Conservation (phyloP, 2,888 invertebrate genomes). For the Proisotoma minuta region DNA sequence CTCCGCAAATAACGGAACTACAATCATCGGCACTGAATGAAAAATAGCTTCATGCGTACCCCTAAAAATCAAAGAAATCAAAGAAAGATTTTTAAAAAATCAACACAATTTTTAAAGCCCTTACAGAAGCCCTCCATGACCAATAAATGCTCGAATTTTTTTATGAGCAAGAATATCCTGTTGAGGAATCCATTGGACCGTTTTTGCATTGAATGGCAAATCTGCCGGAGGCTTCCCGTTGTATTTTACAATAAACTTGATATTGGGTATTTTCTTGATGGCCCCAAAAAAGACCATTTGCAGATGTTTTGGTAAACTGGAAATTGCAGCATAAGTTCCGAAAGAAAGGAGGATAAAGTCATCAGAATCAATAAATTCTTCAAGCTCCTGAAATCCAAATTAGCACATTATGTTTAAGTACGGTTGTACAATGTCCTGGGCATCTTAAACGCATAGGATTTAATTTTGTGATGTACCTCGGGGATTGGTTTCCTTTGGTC, state of each 20-base stretch:
- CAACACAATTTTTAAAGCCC: too few species aligned
- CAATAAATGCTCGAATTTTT: slow-evolving; percentile 35
- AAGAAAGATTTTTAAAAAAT: too few species aligned
- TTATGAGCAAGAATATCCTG: slow-evolving; percentile 26
- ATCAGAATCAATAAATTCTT: neutral
- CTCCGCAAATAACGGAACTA: slow-evolving; percentile 33
- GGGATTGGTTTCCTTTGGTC: slow-evolving; percentile 26
- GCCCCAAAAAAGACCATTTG: slow-evolving; percentile 27
- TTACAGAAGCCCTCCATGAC: slow-evolving; percentile 29
- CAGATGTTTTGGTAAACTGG: slow-evolving; percentile 15
- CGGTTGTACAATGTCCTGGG: too few species aligned
- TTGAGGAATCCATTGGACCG: slow-evolving; percentile 25
- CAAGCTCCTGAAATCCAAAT: slow-evolving; percentile 2
- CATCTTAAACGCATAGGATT: too few species aligned
- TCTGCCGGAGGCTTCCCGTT: slow-evolving; percentile 18
- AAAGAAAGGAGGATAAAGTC: slow-evolving; percentile 36
- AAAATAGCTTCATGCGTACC: slow-evolving; percentile 34
- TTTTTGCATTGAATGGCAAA: slow-evolving; percentile 19
- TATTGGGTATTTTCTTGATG: slow-evolving; percentile 20
- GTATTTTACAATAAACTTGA: slow-evolving; percentile 30
- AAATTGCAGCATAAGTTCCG: slow-evolving; percentile 38
- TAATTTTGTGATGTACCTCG: slow-evolving; percentile 18
- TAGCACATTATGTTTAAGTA: neutral
- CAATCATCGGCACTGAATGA: slow-evolving; percentile 26
- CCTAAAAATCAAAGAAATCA: too few species aligned